phyloP scores from a whole-genome alignment of 1,140 invertebrate species.

The Tetraneura akinire region DNA sequence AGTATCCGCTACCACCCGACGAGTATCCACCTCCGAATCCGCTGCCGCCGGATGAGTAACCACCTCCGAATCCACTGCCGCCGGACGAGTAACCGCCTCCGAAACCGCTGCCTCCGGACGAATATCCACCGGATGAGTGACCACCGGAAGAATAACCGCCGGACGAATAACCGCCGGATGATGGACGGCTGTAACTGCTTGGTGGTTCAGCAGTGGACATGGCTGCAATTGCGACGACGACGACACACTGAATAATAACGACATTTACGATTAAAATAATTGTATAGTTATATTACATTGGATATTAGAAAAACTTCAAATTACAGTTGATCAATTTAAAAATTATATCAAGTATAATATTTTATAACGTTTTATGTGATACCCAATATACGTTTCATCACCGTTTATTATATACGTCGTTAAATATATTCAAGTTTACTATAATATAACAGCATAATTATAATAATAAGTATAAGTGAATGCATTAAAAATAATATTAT shows the following conservation, averaged over 20 bases:
- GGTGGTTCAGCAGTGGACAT: conserved; percentile 67
- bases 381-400: no score
- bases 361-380: no score
- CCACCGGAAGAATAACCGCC: conserved; percentile 60
- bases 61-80: conserved; percentile 61
- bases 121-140: conserved; percentile 60
- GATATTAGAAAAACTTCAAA: no score
- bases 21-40: background rate
- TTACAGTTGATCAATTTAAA: no score
- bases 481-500: no score
- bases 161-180: conserved; percentile 64
- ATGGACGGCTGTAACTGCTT: conserved; percentile 65
- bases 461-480: no score
- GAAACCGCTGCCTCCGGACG: conserved; percentile 59
- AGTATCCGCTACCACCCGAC: conserved; percentile 55
- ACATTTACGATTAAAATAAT: no score
- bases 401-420: no score
- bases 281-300: no score
- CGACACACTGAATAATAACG: conserved; percentile 64
- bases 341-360: no score
- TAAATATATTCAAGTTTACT: no score
- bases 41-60: conserved; percentile 5
- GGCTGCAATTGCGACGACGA: conserved; percentile 65
- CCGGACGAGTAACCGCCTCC: conserved; percentile 66
- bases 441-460: no score